These are phyloP conservation scores for Hyles euphorbiae DNA, from an alignment of 1,140 invertebrate genomes.

Conservation along the genomic window DNA sequence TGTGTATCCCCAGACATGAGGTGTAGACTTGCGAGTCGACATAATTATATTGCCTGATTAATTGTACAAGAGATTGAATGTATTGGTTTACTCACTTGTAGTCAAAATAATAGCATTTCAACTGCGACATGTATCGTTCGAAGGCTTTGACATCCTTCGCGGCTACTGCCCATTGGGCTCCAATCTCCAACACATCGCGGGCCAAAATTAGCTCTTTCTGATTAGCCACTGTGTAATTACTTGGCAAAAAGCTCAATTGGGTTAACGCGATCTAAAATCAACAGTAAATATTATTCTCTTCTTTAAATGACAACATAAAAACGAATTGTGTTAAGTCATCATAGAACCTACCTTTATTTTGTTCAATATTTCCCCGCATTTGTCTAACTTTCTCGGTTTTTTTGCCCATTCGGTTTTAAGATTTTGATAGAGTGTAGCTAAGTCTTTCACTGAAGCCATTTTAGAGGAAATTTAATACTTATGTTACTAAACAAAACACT, in stretches of 20 bases:
- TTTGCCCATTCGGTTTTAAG: slow-evolving; percentile 85
- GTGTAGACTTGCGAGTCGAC: background rate
- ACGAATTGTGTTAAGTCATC: slow-evolving; percentile 27
- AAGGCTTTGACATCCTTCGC: slow-evolving; percentile 95
- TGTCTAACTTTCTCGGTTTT: slow-evolving; percentile 80
- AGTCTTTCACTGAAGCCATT: slow-evolving; percentile 81
- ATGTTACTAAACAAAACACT: background rate
- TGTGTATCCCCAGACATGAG: background rate
- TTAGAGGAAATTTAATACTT: slow-evolving; percentile 1
- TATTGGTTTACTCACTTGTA: slow-evolving; percentile 83
- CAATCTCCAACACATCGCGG: slow-evolving; percentile 95
- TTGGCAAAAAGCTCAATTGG: slow-evolving; percentile 90
- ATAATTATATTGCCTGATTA: too few species aligned
- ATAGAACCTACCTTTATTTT: slow-evolving; percentile 81
- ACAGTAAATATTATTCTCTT: slow-evolving; percentile 17
- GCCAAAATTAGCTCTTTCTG: slow-evolving; percentile 93
- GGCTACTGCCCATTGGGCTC: slow-evolving; percentile 95
- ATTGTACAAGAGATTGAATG: too few species aligned
- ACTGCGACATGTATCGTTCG: slow-evolving; percentile 96
- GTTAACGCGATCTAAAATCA: slow-evolving; percentile 85
- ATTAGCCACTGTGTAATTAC: slow-evolving; percentile 84
- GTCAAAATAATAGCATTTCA: slow-evolving; percentile 98
- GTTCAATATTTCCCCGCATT: slow-evolving; percentile 83
- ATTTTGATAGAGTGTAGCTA: slow-evolving; percentile 82
- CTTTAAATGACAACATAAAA: slow-evolving; percentile 15